Evolutionary conservation across 1,140 invertebrate species (phyloP), one percentile per base, ranked within the genome.

Genomic region (Achatina immaculata): DNA sequence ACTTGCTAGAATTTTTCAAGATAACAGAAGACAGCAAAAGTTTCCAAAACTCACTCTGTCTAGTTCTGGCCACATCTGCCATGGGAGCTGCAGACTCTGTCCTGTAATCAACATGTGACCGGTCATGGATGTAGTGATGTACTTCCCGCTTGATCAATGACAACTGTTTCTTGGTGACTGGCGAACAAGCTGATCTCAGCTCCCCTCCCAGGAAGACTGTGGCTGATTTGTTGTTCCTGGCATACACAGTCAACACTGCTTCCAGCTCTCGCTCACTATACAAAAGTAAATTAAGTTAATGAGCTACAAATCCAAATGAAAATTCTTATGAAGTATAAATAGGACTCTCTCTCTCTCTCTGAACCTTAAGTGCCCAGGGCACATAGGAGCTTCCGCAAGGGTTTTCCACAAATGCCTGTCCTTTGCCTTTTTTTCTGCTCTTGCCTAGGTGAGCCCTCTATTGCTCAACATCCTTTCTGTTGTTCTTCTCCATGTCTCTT

Each of bases 251-350:
- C 42, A 95, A 83, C 24, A 94, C 92, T 83, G 94, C 93, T 83
- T 94, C 94, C 65, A 95, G 90, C 85, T 95, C 94, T 79, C 91
- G 92, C 83, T 94, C 94, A 83, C 93, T 94, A 83, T 14, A 83
- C 81, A 85, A 78, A 89, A n/a, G 40, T 28, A 58, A 62, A 24
- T 24, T 21, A 31, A 55, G 48, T n/a, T n/a, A n/a, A n/a, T n/a
- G n/a, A n/a, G n/a, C n/a, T n/a, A n/a, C n/a, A n/a, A n/a, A n/a
- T n/a, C n/a, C n/a, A n/a, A n/a, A n/a, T n/a, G n/a, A n/a, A n/a
- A n/a, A n/a, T n/a, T n/a, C n/a, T n/a, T n/a, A n/a, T n/a, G n/a
- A n/a, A n/a, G n/a, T n/a, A n/a, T n/a, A n/a, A n/a, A n/a, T n/a
- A n/a, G n/a, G n/a, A n/a, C n/a, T n/a, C n/a, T n/a, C n/a, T n/a